These are phyloP conservation scores for Brachionichthys hirsutus DNA, from an alignment of 2,113 vertebrate species.

Conservation along the genomic window DNA sequence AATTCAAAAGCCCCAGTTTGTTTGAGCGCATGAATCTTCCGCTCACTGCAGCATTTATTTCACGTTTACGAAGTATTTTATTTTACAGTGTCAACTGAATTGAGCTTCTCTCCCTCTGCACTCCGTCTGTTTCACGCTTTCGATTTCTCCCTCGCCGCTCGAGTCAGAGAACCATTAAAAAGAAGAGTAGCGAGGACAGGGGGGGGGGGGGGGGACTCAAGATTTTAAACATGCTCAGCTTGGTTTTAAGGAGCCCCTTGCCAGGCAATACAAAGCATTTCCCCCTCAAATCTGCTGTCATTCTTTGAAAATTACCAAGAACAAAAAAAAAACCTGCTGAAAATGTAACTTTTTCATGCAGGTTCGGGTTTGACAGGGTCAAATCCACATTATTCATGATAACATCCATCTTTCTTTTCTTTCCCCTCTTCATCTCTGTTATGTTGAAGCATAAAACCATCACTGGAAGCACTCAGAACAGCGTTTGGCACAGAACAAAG, in stretches of 20 bases:
- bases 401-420: neutral
- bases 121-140: slow-evolving; percentile 35
- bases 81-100: slow-evolving; percentile 93
- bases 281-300: neutral
- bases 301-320: neutral
- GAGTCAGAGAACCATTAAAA: slow-evolving; percentile 2
- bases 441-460: slow-evolving; percentile 14
- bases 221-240: slow-evolving; percentile 15
- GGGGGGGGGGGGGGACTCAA: neutral
- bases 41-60: slow-evolving; percentile 93
- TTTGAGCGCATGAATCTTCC: slow-evolving; percentile 99
- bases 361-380: neutral
- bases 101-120: slow-evolving; percentile 78
- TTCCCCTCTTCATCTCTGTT: neutral
- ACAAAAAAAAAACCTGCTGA: neutral
- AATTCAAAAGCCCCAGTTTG: slow-evolving; percentile 99
- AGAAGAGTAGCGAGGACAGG: too few species aligned
- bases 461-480: slow-evolving; percentile 11
- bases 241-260: slow-evolving; percentile 36
- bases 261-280: slow-evolving; percentile 10
- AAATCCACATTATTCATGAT: neutral
- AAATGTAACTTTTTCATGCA: neutral
- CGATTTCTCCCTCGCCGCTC: slow-evolving; percentile 38
- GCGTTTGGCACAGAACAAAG: slow-evolving; percentile 48
- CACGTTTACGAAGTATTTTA: slow-evolving; percentile 98